Evolutionary conservation across 2,888 invertebrate species (phyloP), one percentile per base, ranked within the genome.

Genomic region (Heliconius ismenius): DNA sequence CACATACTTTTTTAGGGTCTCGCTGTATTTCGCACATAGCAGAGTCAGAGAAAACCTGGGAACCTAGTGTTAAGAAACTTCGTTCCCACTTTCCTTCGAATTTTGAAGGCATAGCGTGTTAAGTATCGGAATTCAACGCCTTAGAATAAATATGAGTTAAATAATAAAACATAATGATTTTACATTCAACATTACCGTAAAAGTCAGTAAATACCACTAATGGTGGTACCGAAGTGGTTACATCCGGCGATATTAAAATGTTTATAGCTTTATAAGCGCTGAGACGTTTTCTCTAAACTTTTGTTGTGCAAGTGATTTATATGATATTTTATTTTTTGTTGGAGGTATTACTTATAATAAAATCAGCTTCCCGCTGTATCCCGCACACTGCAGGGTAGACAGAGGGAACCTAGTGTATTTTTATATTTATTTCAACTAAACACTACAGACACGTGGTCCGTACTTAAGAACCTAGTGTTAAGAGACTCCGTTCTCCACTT

Each of bases 241-340:
- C 11, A 28, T 69, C 68, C 68, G 26, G 39, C 10, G 39, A 68
- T 43, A 26, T 68, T 64, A 64, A 39, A 68, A 9, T 3, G 18
- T 28, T 49, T 26, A 69, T 69, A 26, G 49, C 49, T 69, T 69
- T 69, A 69, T 69, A 21, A 69, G 18, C 49, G 68, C 18, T 69
- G 21, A 69, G 49, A 49, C n/a, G 49, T 43, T 69, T 49, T 28
- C 68, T 21, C 49, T 49, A 28, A 28, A 4, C 21, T 69, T 24
- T 49, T 43, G 3, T 10, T 49, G 26, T 28, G 1, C 10, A 26
- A 49, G 9, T 49, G 26, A 24, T 24, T 65, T 65, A 36, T n/a
- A 36, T 32, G 9, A 15, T 67, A 15, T 36, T 11, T 65, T n/a
- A 11, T n/a, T 11, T 21, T 65, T 18, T 11, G 10, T 32, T 64